Base-by-base conservation (phyloP, 2,888 invertebrate species). In the Pegoplata infirma region DNA sequence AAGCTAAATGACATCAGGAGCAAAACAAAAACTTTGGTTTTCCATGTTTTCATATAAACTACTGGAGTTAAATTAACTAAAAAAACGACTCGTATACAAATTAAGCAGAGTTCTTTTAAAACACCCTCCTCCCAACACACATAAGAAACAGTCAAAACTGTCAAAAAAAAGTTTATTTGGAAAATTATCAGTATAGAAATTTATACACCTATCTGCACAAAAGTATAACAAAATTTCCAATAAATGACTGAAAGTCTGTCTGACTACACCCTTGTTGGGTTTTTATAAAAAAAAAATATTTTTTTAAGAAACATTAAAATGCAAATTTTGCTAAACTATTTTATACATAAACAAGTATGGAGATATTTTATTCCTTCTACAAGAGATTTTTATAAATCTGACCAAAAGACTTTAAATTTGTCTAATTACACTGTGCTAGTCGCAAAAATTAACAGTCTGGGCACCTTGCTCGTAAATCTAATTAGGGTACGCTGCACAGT, bases 141-240 rank as follows among this genome's bases (percentile, higher is more conserved):
- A 72, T 7, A 59, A 53, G 10, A 36, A 71, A 21, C 61, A 68
- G 72, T 68, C 58, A 64, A 75, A 75, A 51, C 49, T 68, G 53
- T 75, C 68, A 72, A 23, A 59, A 44, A 55, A 69, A 76, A 76
- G 56, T 76, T 76, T 69, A 10, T 61, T 21, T 55, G 17, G 12
- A 74, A 71, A 51, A 61, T 74, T 40, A 40, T 40, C 36, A n/a
- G 36, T n/a, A n/a, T n/a, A 40, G n/a, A 10, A n/a, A 2, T 1
- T n/a, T n/a, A n/a, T 5, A n/a, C n/a, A n/a, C n/a, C 10, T 32
- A 10, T 32, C 32, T 32, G 8, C 2, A n/a, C 5, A 40, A 40
- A 40, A 12, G n/a, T 10, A n/a, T n/a, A 12, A 12, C 5, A 32
- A 55, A 53, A 51, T 51, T 63, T 58, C 12, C 69, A 74, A 69